Evolutionary conservation across 2,888 invertebrate genomes (phyloP), one percentile per base, ranked within the genome.

Genomic region (Dryobotodes eremita): DNA sequence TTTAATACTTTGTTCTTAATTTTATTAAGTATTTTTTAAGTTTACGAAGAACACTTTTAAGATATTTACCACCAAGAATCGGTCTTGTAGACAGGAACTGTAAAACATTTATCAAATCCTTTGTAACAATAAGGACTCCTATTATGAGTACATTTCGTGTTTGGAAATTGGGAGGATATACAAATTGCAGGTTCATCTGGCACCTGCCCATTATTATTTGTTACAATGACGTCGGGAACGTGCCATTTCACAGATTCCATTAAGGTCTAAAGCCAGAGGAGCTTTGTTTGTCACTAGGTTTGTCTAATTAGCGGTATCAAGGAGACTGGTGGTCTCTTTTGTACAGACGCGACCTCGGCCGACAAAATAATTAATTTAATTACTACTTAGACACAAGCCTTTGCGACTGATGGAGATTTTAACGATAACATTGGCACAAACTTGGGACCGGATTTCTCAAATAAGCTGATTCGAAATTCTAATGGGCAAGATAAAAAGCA

Each of bases 291-390:
- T 86, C 79, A 87, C 89, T 89, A 90, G 86, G 91, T 90, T 90
- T 88, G 88, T 92, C 91, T 93, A 94, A 94, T 95, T 94, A 94
- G 91, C 91, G 88, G 91, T 92, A 93, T 94, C 91, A 92, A 90
- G 89, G 85, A 87, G 84, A 85, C 85, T 82, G 80, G 79, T 80
- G 80, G 84, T 66, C 83, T 85, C 85, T 86, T 90, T 88, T 89
- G 89, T 90, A 82, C 79, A 79, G 82, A 87, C 75, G 84, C 81
- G 79, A 80, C 79, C 78, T 82, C 82, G 70, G 72, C 81, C 84
- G 89, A 84, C 87, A 89, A 90, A 90, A 91, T 91, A 89, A 93
- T 91, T 92, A 81, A 89, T 89, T 90, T 90, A 92, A 92, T 92
- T 92, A 89, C 84, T 85, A 85, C 81, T 85, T 83, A 83, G 82